Evolutionary conservation across 2,113 vertebrate species (phyloP), one percentile per base, ranked within the genome.

Genomic region (Myanophis thanlyinensis): DNA sequence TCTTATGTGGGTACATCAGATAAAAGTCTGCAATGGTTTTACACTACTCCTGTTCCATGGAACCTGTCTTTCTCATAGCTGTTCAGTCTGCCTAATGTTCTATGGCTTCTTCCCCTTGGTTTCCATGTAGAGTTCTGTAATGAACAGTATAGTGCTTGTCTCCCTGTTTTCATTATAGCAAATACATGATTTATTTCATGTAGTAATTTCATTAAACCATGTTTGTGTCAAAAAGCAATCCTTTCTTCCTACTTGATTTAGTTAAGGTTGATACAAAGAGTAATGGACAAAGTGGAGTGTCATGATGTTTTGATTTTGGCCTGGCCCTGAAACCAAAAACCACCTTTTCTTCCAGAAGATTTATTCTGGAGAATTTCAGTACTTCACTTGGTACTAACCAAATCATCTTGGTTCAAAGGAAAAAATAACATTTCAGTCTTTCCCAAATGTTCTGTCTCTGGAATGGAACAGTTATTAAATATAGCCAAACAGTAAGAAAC

Each of bases 141-240:
- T 86, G 89, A 91, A 35, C 7, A 25, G 44, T 89, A 1, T 80
- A 59, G 27, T 35, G 49, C 3, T 90, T 7, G 46, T 67, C 92
- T 5, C 2, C 49, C 93, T 91, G 11, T 92, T 95, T 94, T 44
- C 93, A 54, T 9, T 89, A 15, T 62, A 62, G 52, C 92, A 91
- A 93, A 9, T 85, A 90, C 89, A 87, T 90, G 59, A 85, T 27
- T 62, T 8, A 73, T 44, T 94, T 0, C 85, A 93, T 90, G 88
- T 30, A 13, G 7, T 80, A 44, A 80, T 40, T 80, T 80, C 73
- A 80, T 44, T 80, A 80, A 80, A 3, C 35, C 20, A 35, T 44
- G 44, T 40, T 80, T 44, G 35, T 80, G 73, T 80, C 73, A 80
- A 44, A 80, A 80, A 80, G 73, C 73, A 80, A 80, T 9, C 73